phyloP scores from a whole-genome alignment of 2,113 vertebrate species.

The Microtus richardsoni region DNA sequence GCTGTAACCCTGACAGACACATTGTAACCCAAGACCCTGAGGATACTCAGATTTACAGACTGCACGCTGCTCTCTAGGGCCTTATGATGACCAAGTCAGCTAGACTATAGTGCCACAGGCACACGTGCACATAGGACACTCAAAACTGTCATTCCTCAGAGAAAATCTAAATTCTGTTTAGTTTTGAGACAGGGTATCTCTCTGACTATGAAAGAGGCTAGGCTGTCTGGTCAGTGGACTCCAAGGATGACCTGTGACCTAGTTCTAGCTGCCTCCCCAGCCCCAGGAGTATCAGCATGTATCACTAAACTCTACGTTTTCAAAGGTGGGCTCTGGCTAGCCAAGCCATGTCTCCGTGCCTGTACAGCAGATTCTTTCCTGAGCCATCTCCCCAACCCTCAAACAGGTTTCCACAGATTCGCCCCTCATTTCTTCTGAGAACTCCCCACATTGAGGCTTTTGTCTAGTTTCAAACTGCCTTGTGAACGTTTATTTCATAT shows the following conservation, averaged over 20 bases:
- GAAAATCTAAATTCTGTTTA: too few species aligned
- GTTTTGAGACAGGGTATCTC: neutral
- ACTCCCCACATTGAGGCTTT: neutral
- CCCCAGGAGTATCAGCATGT: neutral
- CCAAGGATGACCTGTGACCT: neutral
- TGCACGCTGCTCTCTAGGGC: neutral
- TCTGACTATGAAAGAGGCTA: neutral
- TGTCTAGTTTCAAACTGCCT: constrained; percentile 28
- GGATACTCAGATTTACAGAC: neutral
- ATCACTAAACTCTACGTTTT: too few species aligned
- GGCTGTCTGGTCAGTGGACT: neutral
- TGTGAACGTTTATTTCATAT: constrained; percentile 34
- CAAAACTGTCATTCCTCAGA: neutral
- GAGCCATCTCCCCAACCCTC: neutral
- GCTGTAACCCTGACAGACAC: neutral
- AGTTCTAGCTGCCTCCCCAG: neutral
- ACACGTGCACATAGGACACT: neutral
- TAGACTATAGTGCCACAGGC: neutral
- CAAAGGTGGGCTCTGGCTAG: neutral
- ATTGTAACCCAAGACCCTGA: neutral
- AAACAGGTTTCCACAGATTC: constrained; percentile 7
- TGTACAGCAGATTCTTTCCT: too few species aligned
- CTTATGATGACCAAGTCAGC: neutral
- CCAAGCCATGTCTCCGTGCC: too few species aligned
- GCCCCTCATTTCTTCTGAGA: constrained; percentile 32